Conservation (phyloP, 2,113 vertebrate genomes). For the Hyla sarda region DNA sequence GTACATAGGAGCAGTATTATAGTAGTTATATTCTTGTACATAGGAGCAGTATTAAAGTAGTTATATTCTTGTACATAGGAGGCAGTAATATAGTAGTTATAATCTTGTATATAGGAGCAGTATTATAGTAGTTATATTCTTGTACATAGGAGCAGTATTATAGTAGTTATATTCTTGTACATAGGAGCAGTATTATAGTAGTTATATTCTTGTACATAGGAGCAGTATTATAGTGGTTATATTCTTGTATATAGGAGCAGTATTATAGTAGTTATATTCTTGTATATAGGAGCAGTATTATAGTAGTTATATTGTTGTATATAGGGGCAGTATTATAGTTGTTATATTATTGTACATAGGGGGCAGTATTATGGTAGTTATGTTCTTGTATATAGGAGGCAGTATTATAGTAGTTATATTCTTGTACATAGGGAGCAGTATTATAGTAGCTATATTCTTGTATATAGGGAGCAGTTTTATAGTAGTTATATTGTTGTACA, state of each 20-base stretch:
- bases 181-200: neutral
- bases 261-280: conserved; percentile 2
- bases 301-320: neutral
- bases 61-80: neutral
- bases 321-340: neutral
- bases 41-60: neutral
- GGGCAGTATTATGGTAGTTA: no score
- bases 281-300: conserved; percentile 2
- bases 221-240: conserved; percentile 4
- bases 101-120: conserved; percentile 7
- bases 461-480: neutral
- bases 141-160: conserved; percentile 9
- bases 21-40: conserved; percentile 11
- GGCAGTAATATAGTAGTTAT: conserved; percentile 12
- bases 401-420: neutral
- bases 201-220: neutral
- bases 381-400: no score
- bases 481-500: conserved; percentile 7
- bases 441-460: neutral
- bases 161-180: neutral
- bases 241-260: conserved; percentile 9
- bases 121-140: conserved; percentile 17
- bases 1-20: neutral
- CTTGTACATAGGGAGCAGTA: neutral
- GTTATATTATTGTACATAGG: no score